Conservation (phyloP, 2,113 vertebrate genomes). For the Myiozetetes cayanensis region DNA sequence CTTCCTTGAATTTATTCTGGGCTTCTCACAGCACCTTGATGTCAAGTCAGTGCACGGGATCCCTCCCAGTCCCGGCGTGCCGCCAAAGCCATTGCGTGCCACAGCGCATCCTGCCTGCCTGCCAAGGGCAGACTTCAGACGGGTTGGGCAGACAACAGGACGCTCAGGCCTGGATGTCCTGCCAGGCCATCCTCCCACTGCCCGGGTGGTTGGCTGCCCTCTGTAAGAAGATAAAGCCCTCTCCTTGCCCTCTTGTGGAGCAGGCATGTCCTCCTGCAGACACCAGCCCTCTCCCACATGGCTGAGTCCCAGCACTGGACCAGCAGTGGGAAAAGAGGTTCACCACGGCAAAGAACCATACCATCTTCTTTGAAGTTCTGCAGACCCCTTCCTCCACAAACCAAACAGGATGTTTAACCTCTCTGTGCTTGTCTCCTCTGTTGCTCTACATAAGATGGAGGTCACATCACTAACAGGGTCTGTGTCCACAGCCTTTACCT, state of each 20-base stretch:
- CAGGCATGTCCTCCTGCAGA: not conserved
- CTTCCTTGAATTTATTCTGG: constrained; percentile 7
- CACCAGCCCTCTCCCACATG: accelerated
- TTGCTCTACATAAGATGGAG: accelerated
- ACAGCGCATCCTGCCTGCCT: not conserved
- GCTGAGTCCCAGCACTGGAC: not conserved
- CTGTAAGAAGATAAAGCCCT: not conserved
- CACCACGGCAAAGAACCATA: accelerated
- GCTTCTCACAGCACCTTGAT: not conserved
- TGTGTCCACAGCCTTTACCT: not conserved
- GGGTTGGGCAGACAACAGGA: not conserved
- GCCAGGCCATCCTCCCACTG: not conserved
- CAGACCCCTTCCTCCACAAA: not conserved
- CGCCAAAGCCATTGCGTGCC: not conserved
- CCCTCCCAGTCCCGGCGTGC: accelerated
- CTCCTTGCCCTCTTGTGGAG: not conserved
- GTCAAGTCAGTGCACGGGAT: accelerated
- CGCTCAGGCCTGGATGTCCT: not conserved
- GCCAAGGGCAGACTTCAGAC: constrained; percentile 24
- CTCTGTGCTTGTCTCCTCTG: not conserved
- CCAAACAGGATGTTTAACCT: not conserved
- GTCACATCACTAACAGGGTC: not conserved
- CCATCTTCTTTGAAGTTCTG: not conserved
- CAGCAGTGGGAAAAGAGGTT: accelerated
- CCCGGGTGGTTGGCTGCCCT: not conserved